Conservation (phyloP, 2,797 vertebrate genomes). For the Pangasius djambal region DNA sequence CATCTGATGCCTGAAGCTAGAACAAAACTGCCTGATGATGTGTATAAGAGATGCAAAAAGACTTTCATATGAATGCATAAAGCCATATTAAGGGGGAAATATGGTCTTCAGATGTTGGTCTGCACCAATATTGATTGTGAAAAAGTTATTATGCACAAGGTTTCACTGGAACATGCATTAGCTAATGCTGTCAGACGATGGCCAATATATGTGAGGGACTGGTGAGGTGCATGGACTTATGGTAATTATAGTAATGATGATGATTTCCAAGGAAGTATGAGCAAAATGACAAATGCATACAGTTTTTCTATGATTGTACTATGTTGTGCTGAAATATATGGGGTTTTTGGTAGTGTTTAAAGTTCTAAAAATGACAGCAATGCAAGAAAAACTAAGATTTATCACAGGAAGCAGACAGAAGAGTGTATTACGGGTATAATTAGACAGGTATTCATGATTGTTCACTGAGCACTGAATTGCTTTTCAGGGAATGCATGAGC, state of each 20-base stretch:
- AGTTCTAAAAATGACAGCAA: not conserved
- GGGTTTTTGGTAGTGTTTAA: not conserved
- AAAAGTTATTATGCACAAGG: not conserved
- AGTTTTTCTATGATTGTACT: not conserved
- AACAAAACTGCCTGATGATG: not conserved
- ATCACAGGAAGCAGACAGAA: not conserved
- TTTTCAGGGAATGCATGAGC: constrained; percentile 1
- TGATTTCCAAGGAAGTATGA: not conserved
- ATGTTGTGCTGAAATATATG: not conserved
- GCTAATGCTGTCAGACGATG: not conserved
- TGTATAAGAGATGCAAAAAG: not conserved
- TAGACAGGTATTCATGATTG: not conserved
- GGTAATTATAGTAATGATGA: not conserved
- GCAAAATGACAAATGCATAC: not conserved
- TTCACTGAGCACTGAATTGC: not conserved
- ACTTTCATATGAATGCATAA: not conserved
- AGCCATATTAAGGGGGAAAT: not conserved
- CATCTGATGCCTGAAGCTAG: constrained; percentile 64
- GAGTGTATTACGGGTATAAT: not conserved
- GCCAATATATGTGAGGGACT: not conserved
- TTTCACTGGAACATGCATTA: not conserved
- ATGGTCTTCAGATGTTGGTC: not conserved
- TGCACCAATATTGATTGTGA: not conserved
- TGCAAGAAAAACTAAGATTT: not conserved
- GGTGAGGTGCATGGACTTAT: not conserved